Conservation (phyloP, 2,797 vertebrate species). For the Pogoniulus pusillus region DNA sequence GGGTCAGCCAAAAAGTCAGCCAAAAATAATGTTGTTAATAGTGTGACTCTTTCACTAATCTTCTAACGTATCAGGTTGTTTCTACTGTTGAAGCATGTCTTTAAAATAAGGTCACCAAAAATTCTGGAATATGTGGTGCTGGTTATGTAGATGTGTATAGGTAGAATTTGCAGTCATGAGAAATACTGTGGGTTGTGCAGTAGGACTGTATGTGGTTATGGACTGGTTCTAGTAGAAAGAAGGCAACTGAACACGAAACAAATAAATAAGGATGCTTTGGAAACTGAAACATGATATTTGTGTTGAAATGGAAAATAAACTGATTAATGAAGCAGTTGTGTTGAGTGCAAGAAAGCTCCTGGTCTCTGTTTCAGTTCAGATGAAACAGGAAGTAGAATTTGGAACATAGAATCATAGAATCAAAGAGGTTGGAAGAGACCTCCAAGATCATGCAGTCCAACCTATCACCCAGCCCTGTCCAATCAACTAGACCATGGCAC, state of each 20-base stretch:
- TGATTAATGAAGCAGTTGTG: background rate
- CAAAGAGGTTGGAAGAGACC: too few species aligned
- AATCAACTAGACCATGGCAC: too few species aligned
- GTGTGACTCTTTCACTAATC: constrained; percentile 11
- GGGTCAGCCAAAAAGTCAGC: too few species aligned
- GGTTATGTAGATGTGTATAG: background rate
- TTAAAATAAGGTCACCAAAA: background rate
- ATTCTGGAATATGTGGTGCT: background rate
- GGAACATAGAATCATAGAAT: too few species aligned
- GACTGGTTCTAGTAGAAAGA: background rate
- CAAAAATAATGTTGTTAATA: constrained; percentile 36
- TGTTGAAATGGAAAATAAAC: background rate
- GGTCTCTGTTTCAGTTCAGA: background rate
- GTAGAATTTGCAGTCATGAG: background rate
- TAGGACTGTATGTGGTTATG: background rate
- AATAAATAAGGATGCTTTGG: background rate
- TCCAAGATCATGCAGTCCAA: too few species aligned
- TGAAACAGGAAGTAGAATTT: background rate
- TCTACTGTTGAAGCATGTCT: background rate
- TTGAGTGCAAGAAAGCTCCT: background rate
- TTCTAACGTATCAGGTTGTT: background rate
- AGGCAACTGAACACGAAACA: background rate
- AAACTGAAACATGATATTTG: background rate
- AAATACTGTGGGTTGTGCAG: background rate
- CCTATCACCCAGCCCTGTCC: too few species aligned